These are phyloP conservation scores for Brachylomia viminalis DNA, from an alignment of 2,888 invertebrate genomes.

Conservation along the genomic window DNA sequence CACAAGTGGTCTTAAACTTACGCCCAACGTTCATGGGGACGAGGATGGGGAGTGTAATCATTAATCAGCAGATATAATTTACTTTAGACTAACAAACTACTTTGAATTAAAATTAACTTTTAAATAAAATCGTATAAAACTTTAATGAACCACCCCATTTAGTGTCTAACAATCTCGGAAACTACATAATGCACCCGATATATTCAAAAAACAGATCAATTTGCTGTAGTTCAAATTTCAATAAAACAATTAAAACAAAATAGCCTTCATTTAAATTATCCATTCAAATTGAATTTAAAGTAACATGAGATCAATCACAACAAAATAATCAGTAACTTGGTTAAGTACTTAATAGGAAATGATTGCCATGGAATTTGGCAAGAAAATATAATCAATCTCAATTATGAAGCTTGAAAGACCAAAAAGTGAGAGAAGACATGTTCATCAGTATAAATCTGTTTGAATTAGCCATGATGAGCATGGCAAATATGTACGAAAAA, in stretches of 20 bases:
- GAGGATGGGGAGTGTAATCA: not conserved
- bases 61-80: not conserved
- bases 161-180: not conserved
- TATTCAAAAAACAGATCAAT: not conserved
- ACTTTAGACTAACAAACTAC: not conserved
- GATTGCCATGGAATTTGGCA: not conserved
- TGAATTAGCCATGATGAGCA: not conserved
- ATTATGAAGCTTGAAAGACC: not conserved
- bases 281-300: not conserved
- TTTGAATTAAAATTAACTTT: not conserved
- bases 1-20: not conserved
- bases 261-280: not conserved
- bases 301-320: not conserved
- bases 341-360: not conserved
- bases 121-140: not conserved
- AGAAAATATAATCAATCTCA: not conserved
- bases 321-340: constrained; percentile 1
- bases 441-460: not conserved
- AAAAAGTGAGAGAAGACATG: not conserved
- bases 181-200: not conserved
- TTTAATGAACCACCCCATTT: not conserved
- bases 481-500: not conserved
- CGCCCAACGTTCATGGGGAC: too few relatives aligned
- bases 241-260: not conserved
- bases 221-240: not conserved